These are phyloP conservation scores for Anser brachyrhynchus DNA, from an alignment of 2,113 vertebrate species.

Conservation along the genomic window DNA sequence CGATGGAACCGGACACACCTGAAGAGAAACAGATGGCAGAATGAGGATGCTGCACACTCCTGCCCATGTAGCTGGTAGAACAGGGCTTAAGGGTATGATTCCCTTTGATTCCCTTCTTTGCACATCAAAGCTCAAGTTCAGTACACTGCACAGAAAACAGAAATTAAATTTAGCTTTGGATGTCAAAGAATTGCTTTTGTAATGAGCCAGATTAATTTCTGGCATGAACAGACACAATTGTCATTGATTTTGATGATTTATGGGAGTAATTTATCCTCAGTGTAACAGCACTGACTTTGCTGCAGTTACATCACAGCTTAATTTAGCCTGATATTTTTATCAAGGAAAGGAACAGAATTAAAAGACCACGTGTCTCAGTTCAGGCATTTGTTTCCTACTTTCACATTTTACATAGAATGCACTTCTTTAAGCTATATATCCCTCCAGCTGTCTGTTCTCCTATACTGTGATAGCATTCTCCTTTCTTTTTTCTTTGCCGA, in stretches of 20 bases:
- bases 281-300: not conserved
- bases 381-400: not conserved
- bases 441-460: not conserved
- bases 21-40: not conserved
- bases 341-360: not conserved
- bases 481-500: not conserved
- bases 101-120: not conserved
- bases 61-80: accelerated
- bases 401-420: not conserved
- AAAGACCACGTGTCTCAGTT: not conserved
- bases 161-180: not conserved
- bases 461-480: not conserved
- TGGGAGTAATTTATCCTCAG: not conserved
- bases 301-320: not conserved
- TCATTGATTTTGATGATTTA: not conserved
- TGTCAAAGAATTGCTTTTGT: not conserved
- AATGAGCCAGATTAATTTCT: conserved; percentile 1
- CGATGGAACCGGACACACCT: not conserved
- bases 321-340: not conserved
- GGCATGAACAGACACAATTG: not conserved
- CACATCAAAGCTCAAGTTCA: not conserved
- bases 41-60: not conserved
- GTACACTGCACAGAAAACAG: not conserved
- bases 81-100: not conserved
- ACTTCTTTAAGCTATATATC: not conserved